These are phyloP conservation scores for Catagonus wagneri DNA, from an alignment of 2,113 vertebrate species.

Conservation along the genomic window DNA sequence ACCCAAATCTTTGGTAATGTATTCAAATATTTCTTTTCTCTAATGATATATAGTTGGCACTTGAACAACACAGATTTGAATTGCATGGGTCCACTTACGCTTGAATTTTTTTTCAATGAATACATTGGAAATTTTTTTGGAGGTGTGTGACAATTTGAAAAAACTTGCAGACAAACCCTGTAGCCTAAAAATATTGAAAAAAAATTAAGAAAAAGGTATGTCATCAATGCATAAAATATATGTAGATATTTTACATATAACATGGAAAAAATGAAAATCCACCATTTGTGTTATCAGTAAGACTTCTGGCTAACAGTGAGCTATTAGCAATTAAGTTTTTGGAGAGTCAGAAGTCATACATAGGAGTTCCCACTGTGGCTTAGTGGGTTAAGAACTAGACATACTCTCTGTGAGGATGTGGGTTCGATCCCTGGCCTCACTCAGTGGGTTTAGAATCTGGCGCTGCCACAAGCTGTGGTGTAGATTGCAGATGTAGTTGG, in stretches of 20 bases:
- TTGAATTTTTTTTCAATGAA: neutral
- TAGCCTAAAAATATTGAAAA: neutral
- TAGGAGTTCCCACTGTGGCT: too few species aligned
- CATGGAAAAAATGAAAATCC: neutral
- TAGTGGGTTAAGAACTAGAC: too few species aligned
- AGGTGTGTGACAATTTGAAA: neutral
- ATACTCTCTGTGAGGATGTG: too few species aligned
- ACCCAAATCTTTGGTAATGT: conserved; percentile 88
- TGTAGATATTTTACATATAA: neutral
- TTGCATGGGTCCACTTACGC: neutral
- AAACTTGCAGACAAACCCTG: neutral
- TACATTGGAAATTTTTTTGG: neutral
- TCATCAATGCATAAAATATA: neutral
- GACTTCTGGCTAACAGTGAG: neutral
- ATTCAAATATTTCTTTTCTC: conserved; percentile 60
- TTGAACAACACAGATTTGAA: neutral
- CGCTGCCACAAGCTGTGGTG: too few species aligned
- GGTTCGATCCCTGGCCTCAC: too few species aligned
- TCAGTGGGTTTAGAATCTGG: too few species aligned
- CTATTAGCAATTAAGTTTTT: neutral
- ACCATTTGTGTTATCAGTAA: neutral
- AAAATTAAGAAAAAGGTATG: neutral
- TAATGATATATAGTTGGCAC: neutral
- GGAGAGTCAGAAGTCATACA: neutral
- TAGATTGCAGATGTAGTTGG: too few species aligned